Evolutionary conservation across 2,888 invertebrate species (phyloP).

Genomic region (Bimastos eiseni): DNA sequence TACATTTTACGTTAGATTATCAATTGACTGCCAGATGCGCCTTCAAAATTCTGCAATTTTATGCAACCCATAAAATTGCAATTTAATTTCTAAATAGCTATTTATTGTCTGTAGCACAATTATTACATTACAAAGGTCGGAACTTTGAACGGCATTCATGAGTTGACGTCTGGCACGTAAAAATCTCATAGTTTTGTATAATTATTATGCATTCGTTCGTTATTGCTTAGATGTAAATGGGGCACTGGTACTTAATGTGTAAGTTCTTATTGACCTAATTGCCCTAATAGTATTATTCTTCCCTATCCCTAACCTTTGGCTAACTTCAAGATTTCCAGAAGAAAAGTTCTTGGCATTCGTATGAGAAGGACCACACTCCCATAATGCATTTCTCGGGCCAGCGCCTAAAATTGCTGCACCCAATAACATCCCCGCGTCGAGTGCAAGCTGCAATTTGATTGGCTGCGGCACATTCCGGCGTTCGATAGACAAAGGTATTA

Average conservation of each 20-base stretch:
- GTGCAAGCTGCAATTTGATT: background rate
- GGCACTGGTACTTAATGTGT: background rate
- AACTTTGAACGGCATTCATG: too few species aligned
- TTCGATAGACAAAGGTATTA: too few species aligned
- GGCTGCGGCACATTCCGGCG: too few species aligned
- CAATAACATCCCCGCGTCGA: background rate
- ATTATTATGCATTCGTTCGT: background rate
- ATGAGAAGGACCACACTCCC: background rate
- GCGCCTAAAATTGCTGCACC: background rate
- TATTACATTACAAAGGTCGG: too few species aligned
- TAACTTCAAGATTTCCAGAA: background rate
- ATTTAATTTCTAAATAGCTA: background rate
- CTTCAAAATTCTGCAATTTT: background rate
- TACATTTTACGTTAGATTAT: background rate
- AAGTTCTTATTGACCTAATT: background rate
- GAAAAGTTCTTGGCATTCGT: background rate
- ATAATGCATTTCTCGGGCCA: background rate
- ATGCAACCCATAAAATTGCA: background rate
- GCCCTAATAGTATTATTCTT: background rate
- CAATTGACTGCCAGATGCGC: too few species aligned
- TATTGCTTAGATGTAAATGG: background rate
- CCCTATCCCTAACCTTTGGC: too few species aligned
- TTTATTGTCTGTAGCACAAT: too few species aligned
- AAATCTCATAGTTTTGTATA: background rate
- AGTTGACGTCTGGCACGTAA: too few species aligned